Evolutionary conservation across 2,888 invertebrate genomes (phyloP).

Genomic region (Amphipoea oculea): DNA sequence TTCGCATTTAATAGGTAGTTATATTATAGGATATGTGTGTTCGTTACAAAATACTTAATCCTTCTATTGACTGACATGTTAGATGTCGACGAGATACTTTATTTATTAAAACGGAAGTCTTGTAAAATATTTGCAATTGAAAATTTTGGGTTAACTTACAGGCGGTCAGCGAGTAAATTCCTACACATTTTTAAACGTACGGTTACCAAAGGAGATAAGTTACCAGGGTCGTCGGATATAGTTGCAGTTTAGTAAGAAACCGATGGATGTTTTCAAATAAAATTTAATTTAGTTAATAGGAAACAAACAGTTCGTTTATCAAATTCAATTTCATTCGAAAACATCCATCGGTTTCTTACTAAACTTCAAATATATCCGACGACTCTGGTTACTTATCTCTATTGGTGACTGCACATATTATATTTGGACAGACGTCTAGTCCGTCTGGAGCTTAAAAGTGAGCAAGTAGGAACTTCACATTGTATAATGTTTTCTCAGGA

Average conservation of each 20-base stretch:
- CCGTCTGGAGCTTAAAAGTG: neutral
- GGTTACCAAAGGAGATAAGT: too few relatives aligned
- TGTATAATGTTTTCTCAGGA: neutral
- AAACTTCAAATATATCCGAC: too few relatives aligned
- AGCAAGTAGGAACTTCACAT: neutral
- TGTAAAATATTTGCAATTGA: conserved; percentile 63
- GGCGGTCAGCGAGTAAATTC: neutral
- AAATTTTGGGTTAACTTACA: conserved; percentile 16
- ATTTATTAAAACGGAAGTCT: conserved; percentile 54
- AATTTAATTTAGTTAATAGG: too few relatives aligned
- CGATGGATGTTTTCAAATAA: too few relatives aligned
- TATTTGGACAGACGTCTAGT: neutral
- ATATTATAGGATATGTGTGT: neutral
- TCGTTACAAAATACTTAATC: conserved; percentile 49
- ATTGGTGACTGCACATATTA: neutral
- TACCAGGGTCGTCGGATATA: too few relatives aligned
- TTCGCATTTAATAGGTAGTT: too few relatives aligned
- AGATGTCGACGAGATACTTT: conserved; percentile 42
- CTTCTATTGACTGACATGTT: conserved; percentile 53
- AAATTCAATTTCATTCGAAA: too few relatives aligned
- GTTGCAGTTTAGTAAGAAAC: too few relatives aligned
- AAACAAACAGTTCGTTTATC: too few relatives aligned
- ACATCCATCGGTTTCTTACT: too few relatives aligned
- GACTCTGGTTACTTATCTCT: too few relatives aligned
- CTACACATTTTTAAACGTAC: neutral